Conservation (phyloP, 2,797 vertebrate genomes). For the Thamnophis elegans region DNA sequence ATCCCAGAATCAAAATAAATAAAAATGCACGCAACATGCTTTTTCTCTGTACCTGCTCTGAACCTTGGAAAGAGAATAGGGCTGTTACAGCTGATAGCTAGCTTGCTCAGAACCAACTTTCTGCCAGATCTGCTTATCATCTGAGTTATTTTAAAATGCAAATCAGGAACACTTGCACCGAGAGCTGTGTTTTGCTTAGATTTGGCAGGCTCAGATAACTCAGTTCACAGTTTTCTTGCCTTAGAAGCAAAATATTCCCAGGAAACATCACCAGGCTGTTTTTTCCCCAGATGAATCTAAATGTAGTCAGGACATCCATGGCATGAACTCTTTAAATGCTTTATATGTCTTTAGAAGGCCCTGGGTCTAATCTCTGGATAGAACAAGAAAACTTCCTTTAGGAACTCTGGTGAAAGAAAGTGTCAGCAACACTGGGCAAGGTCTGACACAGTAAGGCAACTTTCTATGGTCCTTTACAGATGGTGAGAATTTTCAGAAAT, state of each 20-base stretch:
- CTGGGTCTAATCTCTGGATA: background rate
- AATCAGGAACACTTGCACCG: background rate
- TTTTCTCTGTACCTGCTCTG: background rate
- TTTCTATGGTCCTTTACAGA: background rate
- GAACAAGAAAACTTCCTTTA: background rate
- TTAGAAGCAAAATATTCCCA: background rate
- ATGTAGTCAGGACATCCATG: background rate
- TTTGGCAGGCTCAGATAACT: background rate
- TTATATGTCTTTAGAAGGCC: background rate
- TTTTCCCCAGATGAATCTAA: background rate
- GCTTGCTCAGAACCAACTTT: background rate
- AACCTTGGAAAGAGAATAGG: background rate
- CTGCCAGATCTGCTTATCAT: background rate
- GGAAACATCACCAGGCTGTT: background rate
- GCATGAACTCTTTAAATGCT: background rate
- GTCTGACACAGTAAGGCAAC: background rate
- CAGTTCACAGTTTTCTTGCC: background rate
- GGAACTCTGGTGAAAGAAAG: background rate
- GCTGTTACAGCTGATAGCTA: background rate
- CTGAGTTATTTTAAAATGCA: background rate
- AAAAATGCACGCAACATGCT: background rate
- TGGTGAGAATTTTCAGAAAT: background rate
- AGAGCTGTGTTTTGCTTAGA: background rate
- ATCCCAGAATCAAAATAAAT: background rate
- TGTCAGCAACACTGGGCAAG: background rate